Evolutionary conservation across 1,140 invertebrate genomes (phyloP), one percentile per base, ranked within the genome.

Genomic region (Camponotus floridanus): DNA sequence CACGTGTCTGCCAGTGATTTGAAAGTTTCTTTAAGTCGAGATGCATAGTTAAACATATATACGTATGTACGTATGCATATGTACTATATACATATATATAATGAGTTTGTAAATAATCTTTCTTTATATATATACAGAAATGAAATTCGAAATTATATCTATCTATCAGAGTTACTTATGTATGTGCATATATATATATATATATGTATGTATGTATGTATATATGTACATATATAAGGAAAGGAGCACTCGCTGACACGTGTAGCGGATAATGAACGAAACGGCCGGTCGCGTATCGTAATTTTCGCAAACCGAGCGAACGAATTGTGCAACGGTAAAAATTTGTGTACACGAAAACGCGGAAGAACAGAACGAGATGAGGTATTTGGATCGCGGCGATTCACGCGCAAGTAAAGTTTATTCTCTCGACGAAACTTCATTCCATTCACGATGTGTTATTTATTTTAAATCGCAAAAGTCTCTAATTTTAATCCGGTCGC

Each of bases 1-100:
- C 31, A 64, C 85, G 89, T 91, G 93, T 93, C 92, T 94, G 93
- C 93, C 94, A 94, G 93, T 93, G 94, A 95, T 95, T 94, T 94
- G 93, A 94, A 93, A 91, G 89, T 92, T 92, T 78, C 88, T 91
- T 91, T 91, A 76, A 91, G 36, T 81, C 64, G 18, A 18, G 6
- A 48, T 15, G 48, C 15, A 51, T 51, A 86, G 21, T 51, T 61
- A 15, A 18, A 78, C 13, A 86, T 62, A 76, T 83, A 42, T 8
- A 42, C 8, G 39, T 42, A 42, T 42, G 39, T 42, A 42, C 39
- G 39, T 42, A 42, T 42, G 39, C 39, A 42, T 42, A 42, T 42
- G 8, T 42, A 42, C 39, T 42, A 42, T 45, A 45, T 45, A 45
- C 8, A 45, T 45, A 45, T 45, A 45, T 45, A 42, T 42, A 45